phyloP scores from a whole-genome alignment of 2,888 invertebrate species.

The Orchesellides sinensis region DNA sequence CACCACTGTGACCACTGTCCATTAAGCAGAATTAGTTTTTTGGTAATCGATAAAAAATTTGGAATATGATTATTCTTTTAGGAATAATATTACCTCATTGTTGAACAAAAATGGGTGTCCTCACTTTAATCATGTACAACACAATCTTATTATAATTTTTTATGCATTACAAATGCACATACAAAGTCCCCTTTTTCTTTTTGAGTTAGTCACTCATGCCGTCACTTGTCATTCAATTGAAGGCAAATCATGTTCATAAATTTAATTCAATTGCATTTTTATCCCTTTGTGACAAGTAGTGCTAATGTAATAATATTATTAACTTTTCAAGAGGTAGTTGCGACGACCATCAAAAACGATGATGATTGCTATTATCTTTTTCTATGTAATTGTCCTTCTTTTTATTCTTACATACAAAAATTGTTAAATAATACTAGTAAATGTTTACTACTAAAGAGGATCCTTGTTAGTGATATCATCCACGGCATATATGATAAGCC shows the following conservation, averaged over 20 bases:
- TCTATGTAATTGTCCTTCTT: conserved; percentile 38
- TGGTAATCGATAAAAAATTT: not conserved
- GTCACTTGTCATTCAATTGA: conserved; percentile 56
- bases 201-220: conserved; percentile 33
- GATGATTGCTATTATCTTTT: conserved; percentile 18
- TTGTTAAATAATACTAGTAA: too few species aligned
- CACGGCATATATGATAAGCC: too few species aligned
- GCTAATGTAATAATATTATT: conserved; percentile 42
- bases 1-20: not conserved
- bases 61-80: conserved; percentile 1
- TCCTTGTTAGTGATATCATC: too few species aligned
- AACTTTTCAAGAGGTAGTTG: not conserved
- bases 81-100: conserved; percentile 49
- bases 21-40: too few species aligned
- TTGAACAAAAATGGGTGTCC: conserved; percentile 56
- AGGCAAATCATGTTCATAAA: conserved; percentile 55
- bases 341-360: conserved; percentile 15
- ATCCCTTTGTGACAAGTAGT: conserved; percentile 42
- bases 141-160: too few species aligned
- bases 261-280: conserved; percentile 56
- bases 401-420: conserved; percentile 34
- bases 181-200: not conserved
- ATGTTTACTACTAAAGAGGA: too few species aligned
- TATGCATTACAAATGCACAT: not conserved
- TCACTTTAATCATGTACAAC: conserved; percentile 60